Percentiles rank a stretch among this genome's conserved stretches.
phyloP scores from a whole-genome alignment of 2,888 invertebrate genomes.

The Rhorus exstirpatorius region DNA sequence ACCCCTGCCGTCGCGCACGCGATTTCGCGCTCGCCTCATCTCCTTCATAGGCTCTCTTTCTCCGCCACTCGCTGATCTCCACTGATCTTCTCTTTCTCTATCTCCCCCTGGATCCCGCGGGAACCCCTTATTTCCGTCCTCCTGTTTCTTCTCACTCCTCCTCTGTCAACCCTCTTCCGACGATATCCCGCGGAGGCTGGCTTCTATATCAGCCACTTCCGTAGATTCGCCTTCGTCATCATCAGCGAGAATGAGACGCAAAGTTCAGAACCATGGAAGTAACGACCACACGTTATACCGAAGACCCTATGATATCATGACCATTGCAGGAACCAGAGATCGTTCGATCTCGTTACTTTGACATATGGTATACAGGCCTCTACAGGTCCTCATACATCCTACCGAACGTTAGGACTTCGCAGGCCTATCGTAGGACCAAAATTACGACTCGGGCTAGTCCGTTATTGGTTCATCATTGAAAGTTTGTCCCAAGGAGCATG shows the following conservation, averaged over 20 bases:
- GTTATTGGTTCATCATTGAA: no score
- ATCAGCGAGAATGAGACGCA: no score
- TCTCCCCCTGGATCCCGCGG: conserved; percentile 23
- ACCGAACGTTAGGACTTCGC: no score
- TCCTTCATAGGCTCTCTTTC: conserved; percentile 9
- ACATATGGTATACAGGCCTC: no score
- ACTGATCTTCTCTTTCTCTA: conserved; percentile 61
- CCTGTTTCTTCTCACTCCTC: conserved; percentile 30
- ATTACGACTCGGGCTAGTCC: no score
- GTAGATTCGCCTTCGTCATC: background rate
- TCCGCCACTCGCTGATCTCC: conserved; percentile 36
- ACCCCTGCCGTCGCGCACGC: conserved; percentile 73
- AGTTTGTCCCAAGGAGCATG: no score
- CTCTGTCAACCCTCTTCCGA: conserved; percentile 20
- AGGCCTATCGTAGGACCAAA: no score
- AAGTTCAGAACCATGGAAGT: background rate
- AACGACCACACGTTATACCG: background rate
- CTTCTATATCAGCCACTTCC: background rate
- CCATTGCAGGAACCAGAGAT: no score
- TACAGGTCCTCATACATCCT: no score
- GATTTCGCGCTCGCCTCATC: conserved; percentile 67
- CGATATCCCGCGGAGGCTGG: conserved; percentile 22
- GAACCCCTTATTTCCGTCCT: conserved; percentile 31
- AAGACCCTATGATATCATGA: no score
- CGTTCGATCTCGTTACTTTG: no score